Evolutionary conservation across 2,113 vertebrate genomes (phyloP).

Genomic region (Ochotona princeps): DNA sequence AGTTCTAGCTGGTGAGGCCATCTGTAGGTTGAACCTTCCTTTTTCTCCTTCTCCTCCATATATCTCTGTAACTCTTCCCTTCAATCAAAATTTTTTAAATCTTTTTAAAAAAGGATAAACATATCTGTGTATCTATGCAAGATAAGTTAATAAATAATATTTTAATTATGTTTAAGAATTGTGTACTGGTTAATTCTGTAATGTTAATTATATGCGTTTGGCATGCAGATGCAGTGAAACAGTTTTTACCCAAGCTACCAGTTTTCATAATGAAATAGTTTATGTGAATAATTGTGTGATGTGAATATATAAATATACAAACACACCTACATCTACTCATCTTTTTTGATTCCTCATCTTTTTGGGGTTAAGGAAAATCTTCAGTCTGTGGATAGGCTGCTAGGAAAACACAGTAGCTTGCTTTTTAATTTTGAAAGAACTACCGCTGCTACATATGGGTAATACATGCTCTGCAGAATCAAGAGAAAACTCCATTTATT

Average conservation of each 20-base stretch:
- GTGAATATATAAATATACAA: neutral
- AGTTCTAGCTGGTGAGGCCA: no score
- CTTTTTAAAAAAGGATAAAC: neutral
- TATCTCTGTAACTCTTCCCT: no score
- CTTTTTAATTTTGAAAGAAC: neutral
- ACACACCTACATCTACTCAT: neutral
- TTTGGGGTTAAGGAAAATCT: neutral
- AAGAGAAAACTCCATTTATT: neutral
- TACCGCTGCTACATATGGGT: neutral
- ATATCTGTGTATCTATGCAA: neutral
- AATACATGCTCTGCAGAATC: neutral
- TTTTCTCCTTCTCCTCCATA: no score
- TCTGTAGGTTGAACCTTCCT: no score
- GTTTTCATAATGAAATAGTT: constrained; percentile 34
- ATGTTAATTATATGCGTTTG: neutral
- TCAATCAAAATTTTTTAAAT: no score
- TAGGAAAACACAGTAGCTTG: neutral
- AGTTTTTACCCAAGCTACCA: neutral
- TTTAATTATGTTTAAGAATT: neutral
- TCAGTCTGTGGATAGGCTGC: neutral
- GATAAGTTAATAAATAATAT: neutral
- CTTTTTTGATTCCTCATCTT: neutral
- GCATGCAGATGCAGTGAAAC: neutral
- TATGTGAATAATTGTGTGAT: neutral
- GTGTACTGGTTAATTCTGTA: neutral